These are phyloP conservation scores for Leptobrachium ailaonicum DNA, from an alignment of 2,113 vertebrate genomes.

Conservation along the genomic window DNA sequence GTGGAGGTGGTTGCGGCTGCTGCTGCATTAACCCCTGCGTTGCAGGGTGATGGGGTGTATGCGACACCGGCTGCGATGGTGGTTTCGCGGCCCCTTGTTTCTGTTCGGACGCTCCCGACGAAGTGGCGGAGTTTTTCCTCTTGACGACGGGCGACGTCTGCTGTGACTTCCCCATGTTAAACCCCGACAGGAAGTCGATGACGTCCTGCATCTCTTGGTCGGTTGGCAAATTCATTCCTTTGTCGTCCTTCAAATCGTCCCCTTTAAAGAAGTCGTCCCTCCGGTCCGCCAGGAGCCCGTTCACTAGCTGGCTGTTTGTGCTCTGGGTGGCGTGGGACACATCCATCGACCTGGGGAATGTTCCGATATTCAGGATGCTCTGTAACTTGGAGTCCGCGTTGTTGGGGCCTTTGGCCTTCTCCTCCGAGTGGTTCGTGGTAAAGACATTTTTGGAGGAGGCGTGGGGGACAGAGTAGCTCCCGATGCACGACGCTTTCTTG, in stretches of 20 bases:
- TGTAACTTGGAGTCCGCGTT: slow-evolving; percentile 76
- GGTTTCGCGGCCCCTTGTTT: slow-evolving; percentile 76
- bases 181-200: slow-evolving; percentile 97
- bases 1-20: slow-evolving; percentile 69
- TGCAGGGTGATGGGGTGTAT: slow-evolving; percentile 72
- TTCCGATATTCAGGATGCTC: slow-evolving; percentile 81
- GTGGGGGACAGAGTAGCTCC: slow-evolving; percentile 87
- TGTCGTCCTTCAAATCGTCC: slow-evolving; percentile 78
- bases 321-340: slow-evolving; percentile 65
- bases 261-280: slow-evolving; percentile 63
- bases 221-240: slow-evolving; percentile 95
- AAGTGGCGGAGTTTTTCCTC: slow-evolving; percentile 88
- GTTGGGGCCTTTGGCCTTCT: slow-evolving; percentile 78
- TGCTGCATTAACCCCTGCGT: slow-evolving; percentile 72
- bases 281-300: slow-evolving; percentile 74
- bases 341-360: slow-evolving; percentile 74
- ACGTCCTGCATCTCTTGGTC: slow-evolving; percentile 99
- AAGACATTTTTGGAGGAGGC: slow-evolving; percentile 87
- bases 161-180: slow-evolving; percentile 98
- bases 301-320: slow-evolving; percentile 66
- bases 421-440: slow-evolving; percentile 73
- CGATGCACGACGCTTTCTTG: slow-evolving; percentile 87
- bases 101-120: slow-evolving; percentile 80
- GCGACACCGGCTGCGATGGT: slow-evolving; percentile 70
- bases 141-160: slow-evolving; percentile 90